Evolutionary conservation across 2,888 invertebrate genomes (phyloP).

Genomic region (Nasonovia ribisnigri): DNA sequence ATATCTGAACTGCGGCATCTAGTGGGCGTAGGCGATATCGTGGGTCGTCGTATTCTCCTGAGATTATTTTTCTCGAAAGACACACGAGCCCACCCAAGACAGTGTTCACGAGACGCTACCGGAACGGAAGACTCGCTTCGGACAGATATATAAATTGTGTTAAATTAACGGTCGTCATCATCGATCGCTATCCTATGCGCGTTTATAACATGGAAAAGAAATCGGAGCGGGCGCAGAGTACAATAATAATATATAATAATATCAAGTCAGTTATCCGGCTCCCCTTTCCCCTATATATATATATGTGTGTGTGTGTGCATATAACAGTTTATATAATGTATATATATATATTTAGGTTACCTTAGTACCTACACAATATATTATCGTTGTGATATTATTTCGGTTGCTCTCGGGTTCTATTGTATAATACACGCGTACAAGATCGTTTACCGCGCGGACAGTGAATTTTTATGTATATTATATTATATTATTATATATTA

Average conservation of each 20-base stretch:
- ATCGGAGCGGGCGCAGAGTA: neutral
- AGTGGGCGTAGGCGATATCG: conserved; percentile 54
- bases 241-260: neutral
- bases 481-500: conserved; percentile 6
- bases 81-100: conserved; percentile 51
- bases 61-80: conserved; percentile 11
- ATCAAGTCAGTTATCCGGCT: neutral
- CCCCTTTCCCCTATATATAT: neutral
- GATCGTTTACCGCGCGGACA: neutral
- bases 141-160: conserved; percentile 37
- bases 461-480: neutral
- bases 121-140: conserved; percentile 18
- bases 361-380: neutral
- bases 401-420: neutral
- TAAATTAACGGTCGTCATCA: conserved; percentile 47
- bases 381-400: conserved; percentile 23
- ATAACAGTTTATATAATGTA: neutral
- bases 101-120: conserved; percentile 37
- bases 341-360: neutral
- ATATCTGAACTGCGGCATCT: conserved; percentile 52
- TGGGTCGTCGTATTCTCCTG: conserved; percentile 35
- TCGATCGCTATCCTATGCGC: conserved; percentile 48
- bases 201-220: neutral
- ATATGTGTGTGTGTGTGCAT: neutral
- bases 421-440: neutral